Conservation (phyloP, 2,113 vertebrate species). For the Salvator merianae region DNA sequence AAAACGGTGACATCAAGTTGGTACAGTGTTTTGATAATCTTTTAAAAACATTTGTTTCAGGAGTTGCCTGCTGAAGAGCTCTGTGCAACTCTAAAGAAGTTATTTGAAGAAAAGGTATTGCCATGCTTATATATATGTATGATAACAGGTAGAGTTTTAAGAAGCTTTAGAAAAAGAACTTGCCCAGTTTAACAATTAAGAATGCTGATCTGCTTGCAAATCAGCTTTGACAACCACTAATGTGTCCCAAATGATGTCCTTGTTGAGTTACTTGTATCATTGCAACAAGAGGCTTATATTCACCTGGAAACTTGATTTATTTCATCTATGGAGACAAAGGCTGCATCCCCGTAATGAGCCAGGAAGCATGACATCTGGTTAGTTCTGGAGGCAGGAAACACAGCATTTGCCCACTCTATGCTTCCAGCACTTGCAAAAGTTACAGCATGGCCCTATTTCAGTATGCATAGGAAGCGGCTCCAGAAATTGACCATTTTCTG, state of each 20-base stretch:
- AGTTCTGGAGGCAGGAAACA: no score
- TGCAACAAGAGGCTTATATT: not conserved
- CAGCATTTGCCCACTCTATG: no score
- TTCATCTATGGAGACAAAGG: no score
- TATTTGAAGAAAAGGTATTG: conserved; percentile 33
- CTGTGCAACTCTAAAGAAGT: conserved; percentile 39
- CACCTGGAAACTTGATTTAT: not conserved
- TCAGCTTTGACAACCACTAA: not conserved
- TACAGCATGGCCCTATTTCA: no score
- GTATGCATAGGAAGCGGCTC: no score
- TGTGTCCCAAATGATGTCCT: not conserved
- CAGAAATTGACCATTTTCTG: no score
- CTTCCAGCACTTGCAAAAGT: no score
- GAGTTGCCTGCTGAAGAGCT: conserved; percentile 32
- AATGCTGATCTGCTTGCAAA: not conserved
- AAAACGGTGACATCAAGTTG: not conserved
- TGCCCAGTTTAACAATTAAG: not conserved
- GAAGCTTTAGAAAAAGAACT: not conserved
- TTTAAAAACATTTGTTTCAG: conserved; percentile 30
- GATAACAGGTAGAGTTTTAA: not conserved
- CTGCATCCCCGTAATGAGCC: no score
- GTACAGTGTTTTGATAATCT: conserved; percentile 7
- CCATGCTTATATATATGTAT: conserved; percentile 14
- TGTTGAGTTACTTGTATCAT: not conserved
- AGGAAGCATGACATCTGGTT: no score